Conservation (phyloP, 2,797 vertebrate species). For the Morelia viridis region DNA sequence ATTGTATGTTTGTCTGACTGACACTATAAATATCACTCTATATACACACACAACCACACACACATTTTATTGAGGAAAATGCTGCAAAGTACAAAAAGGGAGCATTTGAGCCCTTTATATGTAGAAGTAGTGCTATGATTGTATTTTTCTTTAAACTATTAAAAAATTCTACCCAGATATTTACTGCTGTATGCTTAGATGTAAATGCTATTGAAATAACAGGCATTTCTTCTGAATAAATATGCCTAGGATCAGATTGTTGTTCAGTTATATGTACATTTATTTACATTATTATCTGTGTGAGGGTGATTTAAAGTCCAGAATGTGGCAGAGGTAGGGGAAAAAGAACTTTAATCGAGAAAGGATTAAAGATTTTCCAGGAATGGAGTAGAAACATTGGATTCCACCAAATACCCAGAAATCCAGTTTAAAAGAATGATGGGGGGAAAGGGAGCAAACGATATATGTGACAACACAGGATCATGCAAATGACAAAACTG, state of each 20-base stretch:
- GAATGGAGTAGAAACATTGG: too few relatives aligned
- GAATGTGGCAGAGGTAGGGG: too few relatives aligned
- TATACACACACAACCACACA: neutral
- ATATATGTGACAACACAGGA: too few relatives aligned
- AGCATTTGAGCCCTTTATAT: conserved; percentile 23
- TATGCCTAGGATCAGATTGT: neutral
- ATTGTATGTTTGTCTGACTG: neutral
- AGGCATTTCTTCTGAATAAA: neutral
- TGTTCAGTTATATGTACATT: too few relatives aligned
- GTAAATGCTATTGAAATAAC: neutral
- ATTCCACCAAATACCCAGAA: too few relatives aligned
- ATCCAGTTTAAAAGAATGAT: too few relatives aligned
- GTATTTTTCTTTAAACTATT: conserved; percentile 21
- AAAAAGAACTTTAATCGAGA: too few relatives aligned
- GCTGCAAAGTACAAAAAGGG: neutral
- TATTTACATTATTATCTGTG: too few relatives aligned
- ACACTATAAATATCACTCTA: neutral
- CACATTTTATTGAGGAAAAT: neutral
- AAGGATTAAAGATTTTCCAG: too few relatives aligned
- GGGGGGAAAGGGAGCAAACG: too few relatives aligned
- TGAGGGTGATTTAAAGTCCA: too few relatives aligned
- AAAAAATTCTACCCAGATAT: neutral
- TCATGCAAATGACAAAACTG: too few relatives aligned
- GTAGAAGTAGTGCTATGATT: conserved; percentile 9
- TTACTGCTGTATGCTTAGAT: neutral